Conservation (phyloP, 1,140 invertebrate genomes). For the Hypsibius dujardini region DNA sequence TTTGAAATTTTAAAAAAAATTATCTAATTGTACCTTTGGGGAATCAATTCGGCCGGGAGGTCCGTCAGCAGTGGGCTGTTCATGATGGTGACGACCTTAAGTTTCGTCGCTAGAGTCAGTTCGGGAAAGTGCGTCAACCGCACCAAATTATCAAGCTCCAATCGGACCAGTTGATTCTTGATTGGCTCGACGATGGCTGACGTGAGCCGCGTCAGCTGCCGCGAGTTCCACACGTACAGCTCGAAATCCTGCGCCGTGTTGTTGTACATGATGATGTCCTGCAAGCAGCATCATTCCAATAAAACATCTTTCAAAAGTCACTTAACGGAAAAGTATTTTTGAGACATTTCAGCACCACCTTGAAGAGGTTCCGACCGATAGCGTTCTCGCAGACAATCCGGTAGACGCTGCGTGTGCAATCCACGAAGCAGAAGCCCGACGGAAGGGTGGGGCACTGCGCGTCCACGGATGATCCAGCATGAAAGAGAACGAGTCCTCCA, state of each 20-base stretch:
- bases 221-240: conserved; percentile 8
- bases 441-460: neutral
- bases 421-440: neutral
- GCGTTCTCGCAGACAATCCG: neutral
- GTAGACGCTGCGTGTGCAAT: neutral
- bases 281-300: too few relatives aligned
- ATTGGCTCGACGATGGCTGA: neutral
- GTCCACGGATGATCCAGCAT: neutral
- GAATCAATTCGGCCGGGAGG: neutral
- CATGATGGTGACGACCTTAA: neutral
- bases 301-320: too few relatives aligned
- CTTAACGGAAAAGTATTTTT: too few relatives aligned
- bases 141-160: neutral
- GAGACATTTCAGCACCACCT: neutral
- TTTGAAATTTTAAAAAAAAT: neutral
- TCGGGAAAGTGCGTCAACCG: neutral
- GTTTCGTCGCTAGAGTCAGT: neutral
- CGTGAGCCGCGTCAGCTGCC: neutral
- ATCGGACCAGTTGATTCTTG: neutral
- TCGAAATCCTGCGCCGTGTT: neutral
- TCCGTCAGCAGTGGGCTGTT: neutral
- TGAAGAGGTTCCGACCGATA: neutral
- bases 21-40: neutral
- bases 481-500: too few relatives aligned
- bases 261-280: too few relatives aligned